Percentiles rank a stretch among this genome's conserved stretches.
These are phyloP conservation scores for Drosophila pseudoananassae DNA, from an alignment of 1,140 invertebrate species.

Conservation along the genomic window DNA sequence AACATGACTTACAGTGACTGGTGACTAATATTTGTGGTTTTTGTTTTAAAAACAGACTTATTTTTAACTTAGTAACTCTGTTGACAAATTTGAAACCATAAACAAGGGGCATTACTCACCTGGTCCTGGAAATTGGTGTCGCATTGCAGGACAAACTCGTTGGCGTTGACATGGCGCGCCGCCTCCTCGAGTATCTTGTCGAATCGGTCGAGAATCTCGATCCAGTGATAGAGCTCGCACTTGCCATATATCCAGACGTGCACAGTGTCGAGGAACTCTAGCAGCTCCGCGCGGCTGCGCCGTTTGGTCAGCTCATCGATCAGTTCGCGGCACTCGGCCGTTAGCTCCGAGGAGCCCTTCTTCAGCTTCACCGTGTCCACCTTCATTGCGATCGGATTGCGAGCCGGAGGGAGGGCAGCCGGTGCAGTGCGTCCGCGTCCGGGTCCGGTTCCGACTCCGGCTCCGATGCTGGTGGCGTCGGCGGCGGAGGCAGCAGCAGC, in stretches of 20 bases:
- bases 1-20: too few species aligned
- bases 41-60: too few species aligned
- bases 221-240: slow-evolving; percentile 96
- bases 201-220: slow-evolving; percentile 93
- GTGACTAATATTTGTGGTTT: too few species aligned
- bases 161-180: slow-evolving; percentile 87
- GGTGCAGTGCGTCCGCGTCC: slow-evolving; percentile 31
- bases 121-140: slow-evolving; percentile 88
- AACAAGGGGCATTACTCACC: slow-evolving; percentile 82
- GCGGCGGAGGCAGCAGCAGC: background rate
- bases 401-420: slow-evolving; percentile 8
- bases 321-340: slow-evolving; percentile 91
- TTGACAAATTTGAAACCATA: too few species aligned
- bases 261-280: slow-evolving; percentile 90
- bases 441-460: background rate
- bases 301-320: slow-evolving; percentile 92
- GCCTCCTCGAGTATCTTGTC: slow-evolving; percentile 92
- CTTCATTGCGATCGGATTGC: slow-evolving; percentile 88
- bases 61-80: too few species aligned
- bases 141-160: slow-evolving; percentile 91
- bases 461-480: slow-evolving; percentile 11
- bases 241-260: slow-evolving; percentile 96
- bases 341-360: slow-evolving; percentile 95
- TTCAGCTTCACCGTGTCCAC: slow-evolving; percentile 94
- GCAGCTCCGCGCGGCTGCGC: slow-evolving; percentile 88